Evolutionary conservation across 2,888 invertebrate species (phyloP), one percentile per base, ranked within the genome.

Genomic region (Ctena decussata): DNA sequence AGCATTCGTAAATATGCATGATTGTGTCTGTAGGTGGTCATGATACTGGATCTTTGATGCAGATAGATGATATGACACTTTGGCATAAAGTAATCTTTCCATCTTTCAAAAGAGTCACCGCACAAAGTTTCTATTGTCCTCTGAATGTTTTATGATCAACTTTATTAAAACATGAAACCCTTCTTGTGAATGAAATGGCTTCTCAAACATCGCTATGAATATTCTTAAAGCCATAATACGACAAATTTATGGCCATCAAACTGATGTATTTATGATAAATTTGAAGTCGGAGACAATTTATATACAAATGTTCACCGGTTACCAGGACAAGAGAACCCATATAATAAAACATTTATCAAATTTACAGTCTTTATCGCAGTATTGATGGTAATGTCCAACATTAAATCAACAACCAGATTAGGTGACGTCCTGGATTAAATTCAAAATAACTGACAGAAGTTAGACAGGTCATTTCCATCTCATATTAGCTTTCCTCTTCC

Each of bases 231-330:
- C 74, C 74, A 71, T 83, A 80, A 80, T 77, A 75, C 83, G 86
- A 86, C 86, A 86, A 86, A 83, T 86, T 86, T 86, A 86, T 80
- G 70, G 57, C 57, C 75, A 71, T 78, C 77, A 83, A 82, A 80
- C 70, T 49, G 46, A 69, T 65, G 65, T 65, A 35, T 65, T 35
- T 35, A 65, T 65, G 65, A 80, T 60, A 70, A 12, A 60, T 79
- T 76, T 72, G 75, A 82, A 75, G 78, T 41, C 18, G 27, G 82
- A 80, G 82, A 85, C 82, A 82, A 82, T 85, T 85, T 85, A 85
- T 82, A 79, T 73, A 77, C 80, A 80, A 82, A 80, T 82, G 69
- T 60, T 73, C 80, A 60, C 65, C 60, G 57, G 79, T 65, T 82
- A 82, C 76, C 78, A 49, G 44, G 65, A 35, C 73, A 49, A 24